Evolutionary conservation across 2,797 vertebrate species (phyloP).

Genomic region (Anguilla pacifica): DNA sequence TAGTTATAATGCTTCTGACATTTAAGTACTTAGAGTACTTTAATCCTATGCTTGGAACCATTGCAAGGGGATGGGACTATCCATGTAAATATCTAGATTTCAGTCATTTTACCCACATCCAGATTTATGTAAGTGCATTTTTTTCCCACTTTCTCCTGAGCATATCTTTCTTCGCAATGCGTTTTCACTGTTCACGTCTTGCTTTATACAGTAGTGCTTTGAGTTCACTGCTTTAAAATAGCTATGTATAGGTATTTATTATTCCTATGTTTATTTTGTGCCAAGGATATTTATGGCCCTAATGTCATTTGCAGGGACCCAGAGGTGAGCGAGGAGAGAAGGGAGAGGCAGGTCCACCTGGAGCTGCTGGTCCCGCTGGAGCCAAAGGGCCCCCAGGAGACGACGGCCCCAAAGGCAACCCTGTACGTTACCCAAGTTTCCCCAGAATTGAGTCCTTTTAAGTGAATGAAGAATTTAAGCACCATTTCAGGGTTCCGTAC

Average conservation of each 20-base stretch:
- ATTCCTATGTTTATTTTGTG: not conserved
- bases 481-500: not conserved
- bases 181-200: not conserved
- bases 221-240: not conserved
- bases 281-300: conserved; percentile 8
- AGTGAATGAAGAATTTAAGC: not conserved
- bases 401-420: conserved; percentile 96
- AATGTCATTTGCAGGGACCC: conserved; percentile 74
- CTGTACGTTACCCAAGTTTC: conserved; percentile 74
- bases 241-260: not conserved
- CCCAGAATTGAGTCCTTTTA: not conserved
- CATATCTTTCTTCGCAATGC: not conserved
- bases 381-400: conserved; percentile 91
- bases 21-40: not conserved
- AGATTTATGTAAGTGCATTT: not conserved
- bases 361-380: conserved; percentile 92
- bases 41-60: not conserved
- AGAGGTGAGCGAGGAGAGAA: conserved; percentile 97
- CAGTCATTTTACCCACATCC: not conserved
- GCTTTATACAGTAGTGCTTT: not conserved
- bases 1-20: not conserved
- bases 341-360: conserved; percentile 92
- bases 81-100: not conserved
- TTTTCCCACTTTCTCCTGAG: not conserved
- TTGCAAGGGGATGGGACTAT: not conserved